Percentiles rank a stretch among this genome's conserved stretches.
These are phyloP conservation scores for Salvelinus alpinus DNA, from an alignment of 2,113 vertebrate genomes.

Conservation along the genomic window DNA sequence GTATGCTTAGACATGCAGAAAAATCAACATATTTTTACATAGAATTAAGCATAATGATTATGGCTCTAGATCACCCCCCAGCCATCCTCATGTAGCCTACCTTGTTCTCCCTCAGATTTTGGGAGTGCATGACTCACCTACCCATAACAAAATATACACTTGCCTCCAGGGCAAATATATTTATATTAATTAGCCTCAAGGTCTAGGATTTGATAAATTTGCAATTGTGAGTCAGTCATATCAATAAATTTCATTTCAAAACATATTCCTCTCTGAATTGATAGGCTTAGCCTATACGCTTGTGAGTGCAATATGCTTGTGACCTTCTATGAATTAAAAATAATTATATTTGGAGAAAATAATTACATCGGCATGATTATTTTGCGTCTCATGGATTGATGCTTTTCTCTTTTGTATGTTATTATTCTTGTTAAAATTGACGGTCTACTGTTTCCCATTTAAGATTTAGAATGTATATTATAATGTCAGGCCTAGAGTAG, in stretches of 20 bases:
- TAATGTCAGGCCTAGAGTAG: neutral
- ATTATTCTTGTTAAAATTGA: neutral
- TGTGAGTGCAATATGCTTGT: neutral
- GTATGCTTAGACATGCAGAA: no score
- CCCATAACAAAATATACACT: slow-evolving; percentile 3
- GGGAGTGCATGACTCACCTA: neutral
- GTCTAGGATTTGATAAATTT: slow-evolving; percentile 15
- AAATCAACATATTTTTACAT: no score
- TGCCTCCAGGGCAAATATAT: slow-evolving; percentile 1
- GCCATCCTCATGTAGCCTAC: no score
- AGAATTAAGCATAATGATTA: no score
- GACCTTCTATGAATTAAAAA: neutral
- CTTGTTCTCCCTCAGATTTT: no score
- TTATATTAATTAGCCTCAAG: slow-evolving; percentile 9
- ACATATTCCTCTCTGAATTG: neutral
- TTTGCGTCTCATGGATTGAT: neutral
- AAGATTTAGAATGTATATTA: neutral
- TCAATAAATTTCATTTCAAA: neutral
- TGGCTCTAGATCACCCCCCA: no score
- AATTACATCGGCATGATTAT: neutral
- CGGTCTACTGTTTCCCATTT: neutral
- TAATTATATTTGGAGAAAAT: neutral
- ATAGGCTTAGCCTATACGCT: neutral
- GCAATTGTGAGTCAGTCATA: slow-evolving; percentile 3
- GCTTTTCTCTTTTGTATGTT: neutral